phyloP scores from a whole-genome alignment of 2,113 vertebrate genomes.

The Sphaerodactylus townsendi region DNA sequence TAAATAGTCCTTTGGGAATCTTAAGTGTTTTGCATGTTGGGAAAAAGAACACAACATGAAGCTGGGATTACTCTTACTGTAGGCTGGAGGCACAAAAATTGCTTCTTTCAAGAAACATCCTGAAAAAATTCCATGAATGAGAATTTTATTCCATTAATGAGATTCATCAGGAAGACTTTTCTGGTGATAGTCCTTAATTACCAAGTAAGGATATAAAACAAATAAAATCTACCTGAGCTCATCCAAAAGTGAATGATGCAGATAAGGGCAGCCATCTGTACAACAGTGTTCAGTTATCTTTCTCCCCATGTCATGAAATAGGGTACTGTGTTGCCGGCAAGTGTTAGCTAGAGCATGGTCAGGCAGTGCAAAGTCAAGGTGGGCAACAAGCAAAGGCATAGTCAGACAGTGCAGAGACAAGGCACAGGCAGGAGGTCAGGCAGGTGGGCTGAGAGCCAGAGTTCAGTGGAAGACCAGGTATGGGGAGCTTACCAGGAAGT shows the following conservation, averaged over 20 bases:
- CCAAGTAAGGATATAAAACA: background rate
- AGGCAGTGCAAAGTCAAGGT: too few relatives aligned
- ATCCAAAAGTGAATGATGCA: background rate
- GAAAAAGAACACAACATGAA: constrained; percentile 31
- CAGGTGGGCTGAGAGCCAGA: too few relatives aligned
- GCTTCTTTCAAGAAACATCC: background rate
- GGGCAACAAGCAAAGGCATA: too few relatives aligned
- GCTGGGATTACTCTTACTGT: constrained; percentile 44
- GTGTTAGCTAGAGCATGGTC: too few relatives aligned
- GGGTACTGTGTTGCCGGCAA: too few relatives aligned
- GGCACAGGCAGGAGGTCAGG: too few relatives aligned
- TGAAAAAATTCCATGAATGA: background rate
- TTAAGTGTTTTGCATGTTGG: constrained; percentile 60
- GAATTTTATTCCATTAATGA: constrained; percentile 34
- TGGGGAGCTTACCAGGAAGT: too few relatives aligned
- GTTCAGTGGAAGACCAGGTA: too few relatives aligned
- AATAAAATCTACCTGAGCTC: background rate
- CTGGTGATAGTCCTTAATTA: constrained; percentile 26
- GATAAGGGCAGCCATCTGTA: background rate
- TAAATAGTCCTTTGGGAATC: constrained; percentile 46
- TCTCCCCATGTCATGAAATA: background rate
- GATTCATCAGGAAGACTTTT: constrained; percentile 20
- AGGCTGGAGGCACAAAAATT: constrained; percentile 23
- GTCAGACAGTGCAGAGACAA: too few relatives aligned
- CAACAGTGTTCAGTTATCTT: background rate